A percentile compares a stretch with the other conserved stretches of the same genome.
These are phyloP conservation scores for Notodonta ziczac DNA, from an alignment of 2,888 invertebrate genomes.

Conservation along the genomic window DNA sequence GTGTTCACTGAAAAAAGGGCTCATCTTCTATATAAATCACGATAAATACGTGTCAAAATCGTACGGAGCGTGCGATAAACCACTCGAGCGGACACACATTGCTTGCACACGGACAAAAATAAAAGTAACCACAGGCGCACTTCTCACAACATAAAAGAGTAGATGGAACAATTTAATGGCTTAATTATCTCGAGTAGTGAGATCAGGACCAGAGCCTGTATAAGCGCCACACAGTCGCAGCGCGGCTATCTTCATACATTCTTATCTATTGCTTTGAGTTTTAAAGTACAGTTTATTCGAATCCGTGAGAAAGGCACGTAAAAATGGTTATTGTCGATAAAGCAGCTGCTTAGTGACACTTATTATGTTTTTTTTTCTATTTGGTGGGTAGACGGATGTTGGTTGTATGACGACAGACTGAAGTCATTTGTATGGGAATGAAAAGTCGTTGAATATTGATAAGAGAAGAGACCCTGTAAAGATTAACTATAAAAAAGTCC, in stretches of 20 bases:
- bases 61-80: constrained; percentile 43
- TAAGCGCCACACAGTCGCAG: constrained; percentile 46
- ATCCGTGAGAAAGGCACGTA: constrained; percentile 48
- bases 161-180: constrained; percentile 74
- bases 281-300: constrained; percentile 37
- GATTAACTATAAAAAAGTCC: no score
- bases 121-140: constrained; percentile 52
- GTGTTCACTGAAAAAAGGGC: neutral
- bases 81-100: constrained; percentile 62
- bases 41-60: constrained; percentile 41
- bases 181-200: constrained; percentile 79
- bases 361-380: no score
- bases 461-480: no score
- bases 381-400: no score
- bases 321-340: constrained; percentile 31
- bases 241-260: constrained; percentile 41
- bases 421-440: no score
- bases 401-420: no score
- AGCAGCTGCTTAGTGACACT: neutral
- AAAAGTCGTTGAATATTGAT: neutral
- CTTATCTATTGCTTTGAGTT: constrained; percentile 56
- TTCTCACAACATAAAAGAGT: constrained; percentile 73
- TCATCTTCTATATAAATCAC: constrained; percentile 2
- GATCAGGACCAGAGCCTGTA: constrained; percentile 61
- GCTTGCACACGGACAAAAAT: constrained; percentile 64